phyloP scores from a whole-genome alignment of 2,888 invertebrate species.

The Protodeltote pygarga region DNA sequence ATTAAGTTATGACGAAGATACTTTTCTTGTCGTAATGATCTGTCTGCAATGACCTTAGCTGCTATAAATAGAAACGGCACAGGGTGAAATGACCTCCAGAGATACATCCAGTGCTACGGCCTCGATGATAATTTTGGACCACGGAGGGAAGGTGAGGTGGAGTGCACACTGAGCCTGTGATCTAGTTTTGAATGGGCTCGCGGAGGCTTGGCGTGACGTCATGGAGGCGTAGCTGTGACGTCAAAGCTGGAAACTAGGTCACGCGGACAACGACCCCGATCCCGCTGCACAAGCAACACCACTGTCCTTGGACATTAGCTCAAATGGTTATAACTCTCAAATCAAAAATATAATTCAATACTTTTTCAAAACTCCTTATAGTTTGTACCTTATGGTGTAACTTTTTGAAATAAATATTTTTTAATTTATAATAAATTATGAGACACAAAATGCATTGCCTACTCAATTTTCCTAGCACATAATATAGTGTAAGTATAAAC shows the following conservation, averaged over 20 bases:
- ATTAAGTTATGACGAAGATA: background rate
- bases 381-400: no score
- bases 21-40: constrained; percentile 5
- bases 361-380: background rate
- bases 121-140: constrained; percentile 60
- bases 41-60: constrained; percentile 56
- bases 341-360: constrained; percentile 8
- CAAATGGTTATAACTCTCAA: constrained; percentile 42
- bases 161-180: constrained; percentile 73
- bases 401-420: no score
- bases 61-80: constrained; percentile 60
- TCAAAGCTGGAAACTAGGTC: constrained; percentile 78
- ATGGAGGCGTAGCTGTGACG: constrained; percentile 82
- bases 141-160: constrained; percentile 55
- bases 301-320: constrained; percentile 58
- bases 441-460: no score
- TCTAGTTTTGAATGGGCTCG: constrained; percentile 84
- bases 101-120: constrained; percentile 56
- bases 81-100: constrained; percentile 70
- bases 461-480: no score
- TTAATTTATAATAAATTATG: no score
- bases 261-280: constrained; percentile 75
- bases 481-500: no score
- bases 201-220: constrained; percentile 80
- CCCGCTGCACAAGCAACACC: constrained; percentile 68